Percentiles rank a stretch among this genome's conserved stretches.
These are phyloP conservation scores for Drymonia ruficornis DNA, from an alignment of 2,888 invertebrate species.

Conservation along the genomic window DNA sequence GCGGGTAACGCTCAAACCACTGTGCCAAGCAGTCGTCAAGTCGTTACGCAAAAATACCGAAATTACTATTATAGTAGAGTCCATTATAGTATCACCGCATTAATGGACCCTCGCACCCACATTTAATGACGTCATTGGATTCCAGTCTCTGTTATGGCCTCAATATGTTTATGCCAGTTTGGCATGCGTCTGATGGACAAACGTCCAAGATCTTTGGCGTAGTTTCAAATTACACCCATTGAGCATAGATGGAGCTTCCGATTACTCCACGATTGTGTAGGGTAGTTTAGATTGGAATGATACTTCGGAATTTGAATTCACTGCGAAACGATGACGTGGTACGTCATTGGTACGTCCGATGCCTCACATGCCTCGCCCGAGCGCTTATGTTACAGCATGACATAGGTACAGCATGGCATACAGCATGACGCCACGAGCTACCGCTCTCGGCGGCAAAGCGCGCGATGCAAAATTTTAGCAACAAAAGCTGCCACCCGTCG, in stretches of 20 bases:
- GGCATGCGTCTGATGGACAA: slow-evolving; percentile 32
- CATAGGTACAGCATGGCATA: too few species aligned
- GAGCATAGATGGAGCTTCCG: slow-evolving; percentile 17
- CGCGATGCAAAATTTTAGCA: too few species aligned
- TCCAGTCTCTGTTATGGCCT: slow-evolving; percentile 16
- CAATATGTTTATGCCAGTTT: slow-evolving; percentile 25
- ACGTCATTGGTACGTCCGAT: too few species aligned
- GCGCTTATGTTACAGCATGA: too few species aligned
- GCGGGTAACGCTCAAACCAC: too few species aligned
- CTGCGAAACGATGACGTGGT: background rate
- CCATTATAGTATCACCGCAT: background rate
- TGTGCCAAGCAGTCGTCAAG: too few species aligned
- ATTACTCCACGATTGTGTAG: slow-evolving; percentile 10
- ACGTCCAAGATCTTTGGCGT: slow-evolving; percentile 36
- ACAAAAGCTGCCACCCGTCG: too few species aligned
- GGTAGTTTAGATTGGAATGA: slow-evolving; percentile 4
- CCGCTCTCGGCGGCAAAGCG: too few species aligned
- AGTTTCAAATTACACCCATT: slow-evolving; percentile 34
- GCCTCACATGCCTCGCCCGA: too few species aligned
- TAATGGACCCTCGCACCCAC: background rate
- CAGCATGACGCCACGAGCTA: too few species aligned
- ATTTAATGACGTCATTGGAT: slow-evolving; percentile 26
- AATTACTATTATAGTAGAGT: background rate
- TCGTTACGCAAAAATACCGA: too few species aligned
- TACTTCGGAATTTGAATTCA: background rate